These are phyloP conservation scores for Pipa parva DNA, from an alignment of 2,113 vertebrate species.

Conservation along the genomic window DNA sequence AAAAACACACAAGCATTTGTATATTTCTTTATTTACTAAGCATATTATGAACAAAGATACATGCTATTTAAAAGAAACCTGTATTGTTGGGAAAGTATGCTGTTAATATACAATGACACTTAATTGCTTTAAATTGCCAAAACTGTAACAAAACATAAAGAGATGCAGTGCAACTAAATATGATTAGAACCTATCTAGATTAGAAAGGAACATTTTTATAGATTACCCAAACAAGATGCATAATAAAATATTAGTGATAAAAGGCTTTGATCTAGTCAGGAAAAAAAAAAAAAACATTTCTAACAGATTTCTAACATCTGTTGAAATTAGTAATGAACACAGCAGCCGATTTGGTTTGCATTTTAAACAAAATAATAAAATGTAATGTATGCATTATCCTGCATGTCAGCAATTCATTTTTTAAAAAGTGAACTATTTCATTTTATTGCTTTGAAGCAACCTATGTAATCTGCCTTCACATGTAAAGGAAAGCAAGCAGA, in stretches of 20 bases:
- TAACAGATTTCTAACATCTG: conserved; percentile 64
- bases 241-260: conserved; percentile 66
- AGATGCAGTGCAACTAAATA: conserved; percentile 59
- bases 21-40: conserved; percentile 86
- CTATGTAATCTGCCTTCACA: no score
- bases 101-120: conserved; percentile 96
- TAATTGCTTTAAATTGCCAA: conserved; percentile 68
- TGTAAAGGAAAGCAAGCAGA: no score
- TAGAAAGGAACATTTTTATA: conserved; percentile 69
- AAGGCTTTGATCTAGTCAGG: conserved; percentile 56
- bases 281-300: conserved; percentile 65
- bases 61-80: conserved; percentile 72
- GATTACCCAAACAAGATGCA: conserved; percentile 56
- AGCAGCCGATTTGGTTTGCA: conserved; percentile 66
- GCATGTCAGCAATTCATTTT: no score
- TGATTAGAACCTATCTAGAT: conserved; percentile 71
- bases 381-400: conserved; percentile 55
- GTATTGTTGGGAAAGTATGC: conserved; percentile 83
- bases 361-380: conserved; percentile 57
- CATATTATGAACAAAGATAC: conserved; percentile 82
- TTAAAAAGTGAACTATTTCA: no score
- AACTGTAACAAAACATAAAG: conserved; percentile 51
- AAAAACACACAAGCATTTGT: conserved; percentile 53
- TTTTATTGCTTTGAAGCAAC: no score
- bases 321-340: conserved; percentile 66